phyloP scores from a whole-genome alignment of 2,797 vertebrate species.

The Brotula barbata region DNA sequence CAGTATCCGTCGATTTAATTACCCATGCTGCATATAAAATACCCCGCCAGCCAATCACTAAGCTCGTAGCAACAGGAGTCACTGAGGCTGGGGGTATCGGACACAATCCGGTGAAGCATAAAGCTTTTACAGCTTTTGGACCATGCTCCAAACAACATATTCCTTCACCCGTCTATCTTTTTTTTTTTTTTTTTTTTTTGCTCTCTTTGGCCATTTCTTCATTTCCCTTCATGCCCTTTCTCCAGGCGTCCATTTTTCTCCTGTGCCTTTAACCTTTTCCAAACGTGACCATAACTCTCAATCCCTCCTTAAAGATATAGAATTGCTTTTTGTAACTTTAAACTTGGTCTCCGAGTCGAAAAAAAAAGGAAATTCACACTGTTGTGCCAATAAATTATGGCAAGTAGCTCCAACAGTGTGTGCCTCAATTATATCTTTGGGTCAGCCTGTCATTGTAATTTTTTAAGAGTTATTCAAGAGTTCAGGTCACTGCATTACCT shows the following conservation, averaged over 20 bases:
- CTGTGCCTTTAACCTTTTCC: background rate
- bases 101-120: constrained; percentile 59
- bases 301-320: background rate
- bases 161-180: constrained; percentile 45
- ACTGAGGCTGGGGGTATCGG: constrained; percentile 49
- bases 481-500: constrained; percentile 9
- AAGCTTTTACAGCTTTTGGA: constrained; percentile 66
- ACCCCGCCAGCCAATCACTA: constrained; percentile 52
- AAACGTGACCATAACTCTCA: background rate
- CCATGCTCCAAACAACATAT: constrained; percentile 45
- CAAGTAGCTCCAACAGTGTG: background rate
- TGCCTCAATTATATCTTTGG: constrained; percentile 8
- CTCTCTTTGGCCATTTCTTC: constrained; percentile 4
- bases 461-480: constrained; percentile 10
- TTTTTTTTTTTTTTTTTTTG: constrained; percentile 1
- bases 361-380: too few relatives aligned
- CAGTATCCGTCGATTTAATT: constrained; percentile 66
- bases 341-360: background rate
- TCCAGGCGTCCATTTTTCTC: background rate
- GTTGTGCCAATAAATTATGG: background rate
- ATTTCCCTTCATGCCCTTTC: background rate
- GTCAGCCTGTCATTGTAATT: constrained; percentile 13
- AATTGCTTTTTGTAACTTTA: background rate
- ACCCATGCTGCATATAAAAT: constrained; percentile 68
- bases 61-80: constrained; percentile 37